Evolutionary conservation across 2,888 invertebrate species (phyloP).

Genomic region (Troides helena): DNA sequence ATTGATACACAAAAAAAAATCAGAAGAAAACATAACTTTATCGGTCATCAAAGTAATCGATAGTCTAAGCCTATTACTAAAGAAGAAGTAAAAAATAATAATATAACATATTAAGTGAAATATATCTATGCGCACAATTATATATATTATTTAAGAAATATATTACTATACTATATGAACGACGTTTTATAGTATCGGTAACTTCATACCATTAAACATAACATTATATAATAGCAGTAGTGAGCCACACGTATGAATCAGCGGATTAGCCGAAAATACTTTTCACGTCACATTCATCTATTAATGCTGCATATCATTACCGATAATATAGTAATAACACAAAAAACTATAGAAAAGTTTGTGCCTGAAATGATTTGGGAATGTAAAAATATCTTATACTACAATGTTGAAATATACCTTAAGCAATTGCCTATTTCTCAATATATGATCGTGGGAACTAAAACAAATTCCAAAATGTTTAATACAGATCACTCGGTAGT

Average conservation of each 20-base stretch:
- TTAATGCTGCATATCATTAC: conserved; percentile 15
- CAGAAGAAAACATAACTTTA: too few species aligned
- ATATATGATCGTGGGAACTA: not conserved
- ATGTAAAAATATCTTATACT: not conserved
- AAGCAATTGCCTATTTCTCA: not conserved
- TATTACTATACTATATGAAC: not conserved
- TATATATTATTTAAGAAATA: not conserved
- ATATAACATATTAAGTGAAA: too few species aligned
- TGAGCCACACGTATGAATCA: conserved; percentile 24
- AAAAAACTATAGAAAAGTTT: not conserved
- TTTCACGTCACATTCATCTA: conserved; percentile 18
- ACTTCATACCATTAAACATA: conserved; percentile 6
- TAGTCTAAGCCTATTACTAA: too few species aligned
- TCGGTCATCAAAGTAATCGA: too few species aligned
- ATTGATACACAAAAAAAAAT: too few species aligned
- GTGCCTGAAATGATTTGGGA: not conserved
- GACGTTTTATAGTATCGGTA: not conserved
- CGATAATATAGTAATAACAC: not conserved
- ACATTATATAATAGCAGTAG: conserved; percentile 15
- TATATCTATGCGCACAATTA: not conserved
- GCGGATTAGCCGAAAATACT: conserved; percentile 19
- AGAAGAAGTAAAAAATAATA: too few species aligned
- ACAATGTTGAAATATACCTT: not conserved
- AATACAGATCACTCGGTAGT: conserved; percentile 14
- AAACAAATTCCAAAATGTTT: not conserved